Evolutionary conservation across 1,140 invertebrate genomes (phyloP).

Genomic region (Melitaea cinxia): DNA sequence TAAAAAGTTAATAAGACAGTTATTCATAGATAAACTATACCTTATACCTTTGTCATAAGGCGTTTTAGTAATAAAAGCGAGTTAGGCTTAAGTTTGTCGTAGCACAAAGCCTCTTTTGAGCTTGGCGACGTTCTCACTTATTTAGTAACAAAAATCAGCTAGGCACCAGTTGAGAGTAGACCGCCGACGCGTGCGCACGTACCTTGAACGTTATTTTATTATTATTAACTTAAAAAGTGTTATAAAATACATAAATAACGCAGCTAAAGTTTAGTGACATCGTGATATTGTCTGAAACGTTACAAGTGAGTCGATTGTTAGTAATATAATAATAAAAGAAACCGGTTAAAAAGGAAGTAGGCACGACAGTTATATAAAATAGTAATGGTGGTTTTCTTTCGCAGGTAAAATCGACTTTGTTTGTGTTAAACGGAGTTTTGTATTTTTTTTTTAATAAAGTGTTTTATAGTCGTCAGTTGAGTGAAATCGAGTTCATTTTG

Average conservation of each 20-base stretch:
- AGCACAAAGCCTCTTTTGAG: slow-evolving; percentile 50
- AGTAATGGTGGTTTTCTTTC: slow-evolving; percentile 55
- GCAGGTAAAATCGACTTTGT: slow-evolving; percentile 50
- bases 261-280: not conserved
- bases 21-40: slow-evolving; percentile 17
- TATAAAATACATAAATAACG: not conserved
- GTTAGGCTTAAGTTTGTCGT: slow-evolving; percentile 15
- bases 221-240: slow-evolving; percentile 7
- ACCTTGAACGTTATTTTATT: slow-evolving; percentile 7
- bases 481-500: slow-evolving; percentile 56
- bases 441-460: slow-evolving; percentile 48
- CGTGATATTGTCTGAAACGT: not conserved
- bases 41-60: slow-evolving; percentile 9
- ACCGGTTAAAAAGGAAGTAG: slow-evolving; percentile 53
- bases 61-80: not conserved
- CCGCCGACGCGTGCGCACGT: slow-evolving; percentile 41
- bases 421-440: slow-evolving; percentile 53
- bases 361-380: slow-evolving; percentile 65
- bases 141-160: slow-evolving; percentile 24
- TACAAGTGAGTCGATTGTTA: slow-evolving; percentile 10
- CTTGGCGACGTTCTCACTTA: slow-evolving; percentile 44
- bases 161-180: slow-evolving; percentile 46
- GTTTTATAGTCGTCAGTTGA: slow-evolving; percentile 46
- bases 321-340: slow-evolving; percentile 27
- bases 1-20: slow-evolving; percentile 2